Evolutionary conservation across 2,113 vertebrate genomes (phyloP).

Genomic region (Gobio gobio): DNA sequence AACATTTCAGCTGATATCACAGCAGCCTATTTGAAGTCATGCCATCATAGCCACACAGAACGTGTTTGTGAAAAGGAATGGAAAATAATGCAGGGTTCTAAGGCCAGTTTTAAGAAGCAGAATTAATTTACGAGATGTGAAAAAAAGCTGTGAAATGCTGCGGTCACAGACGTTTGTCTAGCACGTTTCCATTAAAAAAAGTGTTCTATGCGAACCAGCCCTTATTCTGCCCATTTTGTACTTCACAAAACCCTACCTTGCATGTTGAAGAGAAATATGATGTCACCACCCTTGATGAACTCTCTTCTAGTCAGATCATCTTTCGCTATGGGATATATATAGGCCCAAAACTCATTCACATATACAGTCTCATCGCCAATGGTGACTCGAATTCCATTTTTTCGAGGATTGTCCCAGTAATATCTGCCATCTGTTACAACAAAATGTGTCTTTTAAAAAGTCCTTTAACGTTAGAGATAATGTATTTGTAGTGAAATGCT

Average conservation of each 20-base stretch:
- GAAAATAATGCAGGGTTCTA: not conserved
- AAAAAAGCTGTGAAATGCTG: too few species aligned
- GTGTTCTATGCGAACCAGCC: too few species aligned
- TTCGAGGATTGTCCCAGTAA: conserved; percentile 78
- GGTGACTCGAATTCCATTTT: conserved; percentile 63
- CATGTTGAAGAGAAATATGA: too few species aligned
- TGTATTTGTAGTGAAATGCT: not conserved
- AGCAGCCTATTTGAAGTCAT: not conserved
- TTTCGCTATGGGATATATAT: conserved; percentile 71
- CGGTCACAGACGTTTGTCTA: too few species aligned
- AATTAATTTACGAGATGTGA: too few species aligned
- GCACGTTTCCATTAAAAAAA: too few species aligned
- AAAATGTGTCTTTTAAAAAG: not conserved
- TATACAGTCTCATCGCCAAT: conserved; percentile 76
- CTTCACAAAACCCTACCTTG: too few species aligned
- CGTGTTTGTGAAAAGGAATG: not conserved
- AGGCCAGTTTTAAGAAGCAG: not conserved
- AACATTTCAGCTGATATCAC: too few species aligned
- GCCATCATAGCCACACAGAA: not conserved
- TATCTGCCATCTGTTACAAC: not conserved
- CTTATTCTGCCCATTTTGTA: too few species aligned
- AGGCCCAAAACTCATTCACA: conserved; percentile 54
- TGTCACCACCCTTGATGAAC: conserved; percentile 77
- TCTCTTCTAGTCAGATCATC: conserved; percentile 72
- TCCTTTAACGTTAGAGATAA: not conserved